Conservation (phyloP, 2,888 invertebrate genomes). For the Ceratothoa steindachneri region DNA sequence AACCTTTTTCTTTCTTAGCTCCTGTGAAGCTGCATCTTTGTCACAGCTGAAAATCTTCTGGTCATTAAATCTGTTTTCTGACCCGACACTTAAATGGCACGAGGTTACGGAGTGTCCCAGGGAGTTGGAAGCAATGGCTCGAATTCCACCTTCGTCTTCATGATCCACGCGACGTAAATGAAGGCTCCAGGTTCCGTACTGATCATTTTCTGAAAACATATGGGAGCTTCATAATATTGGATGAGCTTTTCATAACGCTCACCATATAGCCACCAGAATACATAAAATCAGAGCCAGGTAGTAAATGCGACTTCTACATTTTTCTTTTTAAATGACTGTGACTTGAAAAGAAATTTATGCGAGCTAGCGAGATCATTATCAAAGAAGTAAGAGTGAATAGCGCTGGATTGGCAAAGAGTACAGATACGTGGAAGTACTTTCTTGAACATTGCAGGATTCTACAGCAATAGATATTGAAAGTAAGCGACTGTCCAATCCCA, state of each 20-base stretch:
- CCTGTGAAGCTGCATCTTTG: neutral
- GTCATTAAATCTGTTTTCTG: neutral
- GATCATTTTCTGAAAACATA: constrained; percentile 31
- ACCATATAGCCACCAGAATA: neutral
- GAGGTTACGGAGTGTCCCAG: constrained; percentile 17
- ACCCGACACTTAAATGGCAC: constrained; percentile 22
- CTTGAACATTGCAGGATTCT: no score
- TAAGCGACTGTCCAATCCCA: no score
- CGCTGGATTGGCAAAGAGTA: no score
- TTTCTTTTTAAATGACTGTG: no score
- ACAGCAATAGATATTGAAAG: no score
- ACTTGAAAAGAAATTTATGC: no score
- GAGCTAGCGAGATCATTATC: no score
- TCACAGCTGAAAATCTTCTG: neutral
- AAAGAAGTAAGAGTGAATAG: no score
- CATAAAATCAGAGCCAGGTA: no score
- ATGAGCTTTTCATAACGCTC: neutral
- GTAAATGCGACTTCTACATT: no score
- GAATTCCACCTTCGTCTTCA: constrained; percentile 15
- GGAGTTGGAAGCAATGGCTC: constrained; percentile 30
- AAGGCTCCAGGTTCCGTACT: constrained; percentile 44
- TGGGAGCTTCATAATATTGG: neutral
- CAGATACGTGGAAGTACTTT: no score
- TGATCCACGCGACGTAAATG: constrained; percentile 9
- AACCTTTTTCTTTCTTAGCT: neutral